Conservation (phyloP, 2,797 vertebrate species). For the Mormyrus hasselquistii region DNA sequence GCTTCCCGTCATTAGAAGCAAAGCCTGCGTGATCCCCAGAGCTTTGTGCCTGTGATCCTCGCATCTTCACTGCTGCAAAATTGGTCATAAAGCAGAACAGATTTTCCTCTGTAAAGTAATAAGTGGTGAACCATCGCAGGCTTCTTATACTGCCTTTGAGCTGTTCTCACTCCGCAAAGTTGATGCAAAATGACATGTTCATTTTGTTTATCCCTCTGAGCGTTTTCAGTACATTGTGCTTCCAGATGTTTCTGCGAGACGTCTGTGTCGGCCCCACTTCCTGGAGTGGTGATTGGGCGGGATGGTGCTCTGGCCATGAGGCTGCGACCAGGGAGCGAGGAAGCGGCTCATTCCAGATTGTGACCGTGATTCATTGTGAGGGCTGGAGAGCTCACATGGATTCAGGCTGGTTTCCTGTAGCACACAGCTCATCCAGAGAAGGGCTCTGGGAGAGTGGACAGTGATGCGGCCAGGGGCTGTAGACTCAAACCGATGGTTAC, state of each 20-base stretch:
- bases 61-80: neutral
- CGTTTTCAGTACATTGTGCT: neutral
- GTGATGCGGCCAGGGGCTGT: neutral
- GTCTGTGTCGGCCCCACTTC: constrained; percentile 17
- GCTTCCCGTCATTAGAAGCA: neutral
- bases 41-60: neutral
- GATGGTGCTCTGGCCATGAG: constrained; percentile 3
- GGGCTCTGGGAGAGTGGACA: neutral
- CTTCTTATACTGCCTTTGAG: neutral
- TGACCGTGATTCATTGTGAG: neutral
- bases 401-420: neutral
- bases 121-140: neutral
- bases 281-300: neutral
- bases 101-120: constrained; percentile 2
- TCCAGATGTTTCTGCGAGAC: constrained; percentile 20
- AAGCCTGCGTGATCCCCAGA: neutral
- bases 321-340: constrained; percentile 1
- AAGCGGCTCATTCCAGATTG: neutral
- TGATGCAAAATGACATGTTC: neutral
- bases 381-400: neutral
- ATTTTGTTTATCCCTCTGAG: neutral
- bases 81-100: neutral
- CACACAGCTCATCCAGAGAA: neutral
- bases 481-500: neutral
- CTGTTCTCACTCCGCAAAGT: neutral